Evolutionary conservation across 2,113 vertebrate genomes (phyloP), one percentile per base, ranked within the genome.

Genomic region (Percopsis transmontana): DNA sequence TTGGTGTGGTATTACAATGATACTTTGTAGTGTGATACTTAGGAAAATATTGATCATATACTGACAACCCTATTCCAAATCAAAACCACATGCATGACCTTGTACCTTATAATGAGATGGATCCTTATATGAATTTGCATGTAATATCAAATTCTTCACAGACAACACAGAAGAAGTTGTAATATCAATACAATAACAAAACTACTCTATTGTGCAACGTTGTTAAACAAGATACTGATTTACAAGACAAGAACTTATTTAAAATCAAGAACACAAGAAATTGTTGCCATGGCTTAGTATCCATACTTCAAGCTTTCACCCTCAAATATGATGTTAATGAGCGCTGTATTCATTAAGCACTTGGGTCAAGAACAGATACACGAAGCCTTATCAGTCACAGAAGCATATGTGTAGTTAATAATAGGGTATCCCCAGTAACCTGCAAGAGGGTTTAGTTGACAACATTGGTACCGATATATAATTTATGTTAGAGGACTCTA

Each of bases 71-170:
- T 50, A 56, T 52, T 69, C 20, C 59, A 66, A 62, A 68, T 24
- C 33, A 56, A 66, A 42, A 18, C 66, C 72, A 52, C n/a, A 74
- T 57, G 15, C 74, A 74, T 71, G 54, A 47, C 45, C 24, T 83
- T 81, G 88, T 96, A 96, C 95, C 95, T 96, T 92, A 79, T 92
- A 93, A 64, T 91, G 89, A 72, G 90, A 88, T 4, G 74, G 84
- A 85, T 94, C 92, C 93, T 92, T 94, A 90, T 94, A 95, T 8
- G 91, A 88, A 87, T 81, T 91, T 80, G 88, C 90, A 91, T 94
- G 93, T 85, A 96, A 95, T 92, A 96, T 92, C 77, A 93, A 89
- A 92, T 96, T 95, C 95, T 97, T 94, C 87, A 89, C 55, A 92
- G 90, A 91, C 67, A 78, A 85, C 66, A 84, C 70, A 76, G 68